Evolutionary conservation across 2,113 vertebrate species (phyloP), one percentile per base, ranked within the genome.

Genomic region (Phalacrocorax carbo): DNA sequence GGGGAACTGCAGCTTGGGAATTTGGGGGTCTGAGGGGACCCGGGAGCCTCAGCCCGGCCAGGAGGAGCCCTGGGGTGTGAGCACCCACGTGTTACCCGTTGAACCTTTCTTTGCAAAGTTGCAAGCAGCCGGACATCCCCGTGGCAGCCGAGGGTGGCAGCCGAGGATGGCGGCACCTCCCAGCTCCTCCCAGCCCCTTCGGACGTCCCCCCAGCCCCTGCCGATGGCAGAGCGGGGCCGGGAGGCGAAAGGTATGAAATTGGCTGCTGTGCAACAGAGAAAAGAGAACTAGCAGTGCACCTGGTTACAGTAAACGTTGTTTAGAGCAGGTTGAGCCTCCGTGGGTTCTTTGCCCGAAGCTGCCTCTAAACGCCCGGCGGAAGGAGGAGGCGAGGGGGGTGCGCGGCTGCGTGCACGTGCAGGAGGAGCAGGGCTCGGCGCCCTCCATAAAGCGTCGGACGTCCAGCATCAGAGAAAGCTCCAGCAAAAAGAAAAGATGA

Each of bases 11-110:
- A 40, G 19, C 49, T 13, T 3, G 2, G 68, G 54, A 81, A 40
- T 40, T 5, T 13, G 40, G 29, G 49, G 54, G 19, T 51, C 25
- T 1, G 7, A 55, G 44, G 44, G 44, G 20, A 44, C 2, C 23
- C 3, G 2, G 21, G 32, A 73, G 19, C 34, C 34, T 36, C 55
- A 51, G 46, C 12, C 49, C 2, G 0, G 55, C 20, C 2, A 2
- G 30, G 29, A 32, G 21, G 36, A 46, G 10, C 32, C 16, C 20
- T 1, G 25, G 36, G 23, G 9, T 52, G 60, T 34, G 17, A 79
- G 46, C 44, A n/a, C 3, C 2, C 42, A 2, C 5, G 3, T 23
- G 68, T 60, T 15, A 58, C n/a, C 64, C 4, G n/a, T 7, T 19
- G 48, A 36, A 36, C 25, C 15, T 30, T 30, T 20, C 32, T 62